Percentiles rank a stretch among this genome's conserved stretches.
Evolutionary conservation across 2,113 vertebrate species (phyloP).

Genomic region (Scortum barcoo): DNA sequence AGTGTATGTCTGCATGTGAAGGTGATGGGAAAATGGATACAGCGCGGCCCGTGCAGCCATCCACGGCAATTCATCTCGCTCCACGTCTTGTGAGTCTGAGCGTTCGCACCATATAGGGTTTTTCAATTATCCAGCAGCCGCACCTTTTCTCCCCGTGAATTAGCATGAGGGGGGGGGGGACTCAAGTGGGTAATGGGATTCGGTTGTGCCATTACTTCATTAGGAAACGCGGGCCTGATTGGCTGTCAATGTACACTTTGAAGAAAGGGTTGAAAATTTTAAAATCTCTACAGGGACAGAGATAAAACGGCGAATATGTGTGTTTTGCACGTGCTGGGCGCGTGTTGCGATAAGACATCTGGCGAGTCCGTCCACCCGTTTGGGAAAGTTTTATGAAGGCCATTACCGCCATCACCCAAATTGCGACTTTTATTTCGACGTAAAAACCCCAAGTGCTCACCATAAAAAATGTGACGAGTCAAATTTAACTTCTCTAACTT

Average conservation of each 20-base stretch:
- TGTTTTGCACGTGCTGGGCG: not conserved
- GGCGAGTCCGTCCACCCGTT: conserved; percentile 6
- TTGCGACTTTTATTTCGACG: not conserved
- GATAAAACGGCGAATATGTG: not conserved
- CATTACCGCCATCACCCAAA: not conserved
- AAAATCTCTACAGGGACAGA: conserved; percentile 5
- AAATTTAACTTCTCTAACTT: not conserved
- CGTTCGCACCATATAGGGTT: conserved; percentile 41
- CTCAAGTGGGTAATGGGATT: conserved; percentile 67
- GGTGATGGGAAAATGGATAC: conserved; percentile 15
- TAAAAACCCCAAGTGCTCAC: conserved; percentile 9
- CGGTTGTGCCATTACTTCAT: conserved; percentile 7
- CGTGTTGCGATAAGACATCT: not conserved
- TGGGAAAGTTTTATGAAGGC: conserved; percentile 12
- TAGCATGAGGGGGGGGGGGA: conserved; percentile 48
- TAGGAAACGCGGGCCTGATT: conserved; percentile 28
- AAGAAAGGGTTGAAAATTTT: not conserved
- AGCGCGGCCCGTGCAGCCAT: not conserved
- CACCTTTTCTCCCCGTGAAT: conserved; percentile 52
- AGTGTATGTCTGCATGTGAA: not conserved
- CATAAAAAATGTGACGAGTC: not conserved
- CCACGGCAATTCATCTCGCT: conserved; percentile 44
- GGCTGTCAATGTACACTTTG: conserved; percentile 25
- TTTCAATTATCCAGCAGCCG: conserved; percentile 75
- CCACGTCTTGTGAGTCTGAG: conserved; percentile 33